A percentile compares a stretch with the other conserved stretches of the same genome.
These are phyloP conservation scores for Bombus affinis DNA, from an alignment of 1,140 invertebrate species.

Conservation along the genomic window DNA sequence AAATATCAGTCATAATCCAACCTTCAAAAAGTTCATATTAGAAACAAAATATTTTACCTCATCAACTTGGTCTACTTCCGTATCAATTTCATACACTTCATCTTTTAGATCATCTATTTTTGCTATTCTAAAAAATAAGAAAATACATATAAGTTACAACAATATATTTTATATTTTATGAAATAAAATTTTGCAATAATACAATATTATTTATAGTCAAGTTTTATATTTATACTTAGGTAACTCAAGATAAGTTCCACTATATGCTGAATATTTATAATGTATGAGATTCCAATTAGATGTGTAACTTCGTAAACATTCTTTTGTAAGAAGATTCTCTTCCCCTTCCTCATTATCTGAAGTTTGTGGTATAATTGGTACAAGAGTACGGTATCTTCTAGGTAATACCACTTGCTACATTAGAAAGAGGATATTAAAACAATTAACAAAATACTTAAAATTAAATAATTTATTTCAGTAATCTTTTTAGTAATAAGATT, in stretches of 20 bases:
- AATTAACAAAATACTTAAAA: slow-evolving; percentile 1
- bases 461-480: background rate
- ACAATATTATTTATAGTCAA: background rate
- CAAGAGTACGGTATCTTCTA: slow-evolving; percentile 89
- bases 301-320: slow-evolving; percentile 93
- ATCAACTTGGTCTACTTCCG: slow-evolving; percentile 91
- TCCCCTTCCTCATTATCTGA: slow-evolving; percentile 73
- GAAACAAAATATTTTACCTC: slow-evolving; percentile 83
- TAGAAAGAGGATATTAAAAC: slow-evolving; percentile 22
- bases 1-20: background rate
- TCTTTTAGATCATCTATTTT: slow-evolving; percentile 87
- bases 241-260: slow-evolving; percentile 91
- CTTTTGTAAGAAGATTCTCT: slow-evolving; percentile 90
- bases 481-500: background rate
- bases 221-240: slow-evolving; percentile 85
- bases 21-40: background rate
- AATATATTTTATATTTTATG: slow-evolving; percentile 2
- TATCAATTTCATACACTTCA: slow-evolving; percentile 93
- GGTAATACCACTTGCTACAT: slow-evolving; percentile 91
- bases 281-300: slow-evolving; percentile 93
- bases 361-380: slow-evolving; percentile 85
- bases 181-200: background rate
- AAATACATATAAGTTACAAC: slow-evolving; percentile 8
- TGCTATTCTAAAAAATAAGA: slow-evolving; percentile 82
- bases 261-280: slow-evolving; percentile 94